These are phyloP conservation scores for Dicroscelio sp. DNA, from an alignment of 2,888 invertebrate species.

Conservation along the genomic window DNA sequence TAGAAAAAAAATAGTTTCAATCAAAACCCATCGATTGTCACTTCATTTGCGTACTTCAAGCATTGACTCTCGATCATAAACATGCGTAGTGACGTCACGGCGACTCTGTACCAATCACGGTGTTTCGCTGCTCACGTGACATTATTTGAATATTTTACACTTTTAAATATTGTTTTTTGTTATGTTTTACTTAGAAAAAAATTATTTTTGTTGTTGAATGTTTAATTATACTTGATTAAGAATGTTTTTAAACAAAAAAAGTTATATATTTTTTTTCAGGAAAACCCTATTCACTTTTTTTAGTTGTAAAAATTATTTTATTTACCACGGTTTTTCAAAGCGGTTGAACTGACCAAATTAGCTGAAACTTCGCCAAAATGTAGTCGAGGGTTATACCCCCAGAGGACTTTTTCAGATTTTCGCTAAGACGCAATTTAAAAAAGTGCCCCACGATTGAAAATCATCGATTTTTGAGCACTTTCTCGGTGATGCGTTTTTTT, in stretches of 20 bases:
- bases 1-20: not conserved
- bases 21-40: not conserved
- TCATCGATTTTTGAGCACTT: no score
- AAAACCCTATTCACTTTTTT: slow-evolving; percentile 27
- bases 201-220: slow-evolving; percentile 7
- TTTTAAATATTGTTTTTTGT: slow-evolving; percentile 1
- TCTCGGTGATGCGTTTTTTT: no score
- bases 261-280: not conserved
- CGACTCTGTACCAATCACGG: not conserved
- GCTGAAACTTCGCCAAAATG: no score
- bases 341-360: no score
- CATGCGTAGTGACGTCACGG: slow-evolving; percentile 18
- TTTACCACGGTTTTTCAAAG: no score
- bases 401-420: no score
- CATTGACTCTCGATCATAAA: not conserved
- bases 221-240: not conserved
- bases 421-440: no score
- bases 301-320: no score
- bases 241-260: slow-evolving; percentile 9
- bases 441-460: no score
- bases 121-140: slow-evolving; percentile 11
- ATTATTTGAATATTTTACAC: not conserved
- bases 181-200: not conserved
- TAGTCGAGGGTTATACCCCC: no score
- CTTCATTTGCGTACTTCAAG: not conserved